These are phyloP conservation scores for Drosophila meridiana DNA, from an alignment of 2,888 invertebrate species.

Conservation along the genomic window DNA sequence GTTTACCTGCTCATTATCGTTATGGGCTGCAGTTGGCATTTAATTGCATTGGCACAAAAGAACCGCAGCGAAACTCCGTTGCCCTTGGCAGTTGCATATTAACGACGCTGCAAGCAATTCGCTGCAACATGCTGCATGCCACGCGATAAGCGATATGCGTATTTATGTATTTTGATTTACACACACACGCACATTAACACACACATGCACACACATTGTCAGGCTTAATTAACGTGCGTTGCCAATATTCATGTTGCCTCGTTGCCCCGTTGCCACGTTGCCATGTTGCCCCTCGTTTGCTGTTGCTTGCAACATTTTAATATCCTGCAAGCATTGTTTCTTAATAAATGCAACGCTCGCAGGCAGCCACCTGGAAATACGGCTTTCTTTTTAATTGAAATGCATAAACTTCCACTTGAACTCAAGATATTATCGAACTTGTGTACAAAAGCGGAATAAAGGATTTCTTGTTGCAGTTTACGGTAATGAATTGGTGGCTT, in stretches of 20 bases:
- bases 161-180: constrained; percentile 34
- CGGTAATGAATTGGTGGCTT: not conserved
- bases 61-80: constrained; percentile 32
- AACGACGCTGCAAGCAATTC: constrained; percentile 19
- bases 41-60: constrained; percentile 64
- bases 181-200: not conserved
- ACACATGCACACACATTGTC: constrained; percentile 28
- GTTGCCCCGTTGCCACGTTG: constrained; percentile 12
- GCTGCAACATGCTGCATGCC: constrained; percentile 37
- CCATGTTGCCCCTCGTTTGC: not conserved
- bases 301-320: constrained; percentile 32
- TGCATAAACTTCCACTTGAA: not conserved
- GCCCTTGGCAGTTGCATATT: constrained; percentile 18
- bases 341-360: constrained; percentile 10
- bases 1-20: constrained; percentile 59
- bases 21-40: constrained; percentile 52
- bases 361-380: constrained; percentile 12
- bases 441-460: not conserved
- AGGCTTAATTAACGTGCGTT: constrained; percentile 49
- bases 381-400: constrained; percentile 20
- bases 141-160: constrained; percentile 48
- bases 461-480: too few species aligned
- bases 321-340: constrained; percentile 25
- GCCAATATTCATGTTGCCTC: constrained; percentile 12
- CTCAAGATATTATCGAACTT: constrained; percentile 8